phyloP scores from a whole-genome alignment of 2,113 vertebrate genomes.

The Triplophysa siluroides region DNA sequence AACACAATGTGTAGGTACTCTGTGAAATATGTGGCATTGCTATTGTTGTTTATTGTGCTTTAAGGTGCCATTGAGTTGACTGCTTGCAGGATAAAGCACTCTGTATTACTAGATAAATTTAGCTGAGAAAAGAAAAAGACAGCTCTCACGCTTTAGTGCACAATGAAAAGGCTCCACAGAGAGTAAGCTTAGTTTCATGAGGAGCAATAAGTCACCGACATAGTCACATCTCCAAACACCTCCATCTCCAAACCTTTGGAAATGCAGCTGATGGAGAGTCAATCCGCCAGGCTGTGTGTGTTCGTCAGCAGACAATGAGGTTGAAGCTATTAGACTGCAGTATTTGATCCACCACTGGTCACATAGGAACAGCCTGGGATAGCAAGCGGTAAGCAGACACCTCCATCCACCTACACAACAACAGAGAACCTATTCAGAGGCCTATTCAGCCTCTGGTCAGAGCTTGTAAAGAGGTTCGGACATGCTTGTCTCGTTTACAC shows the following conservation, averaged over 20 bases:
- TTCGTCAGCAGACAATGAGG: conserved; percentile 57
- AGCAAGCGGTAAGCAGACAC: conserved; percentile 42
- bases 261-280: conserved; percentile 19
- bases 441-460: neutral
- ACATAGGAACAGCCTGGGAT: conserved; percentile 43
- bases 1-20: neutral
- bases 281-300: conserved; percentile 41
- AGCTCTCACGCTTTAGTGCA: neutral
- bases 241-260: conserved; percentile 15
- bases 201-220: conserved; percentile 1
- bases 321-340: conserved; percentile 15
- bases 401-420: conserved; percentile 32
- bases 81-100: neutral
- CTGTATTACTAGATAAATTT: conserved; percentile 1
- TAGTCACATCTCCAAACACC: conserved; percentile 3
- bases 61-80: neutral
- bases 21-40: neutral
- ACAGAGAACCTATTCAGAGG: neutral
- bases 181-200: neutral
- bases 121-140: conserved; percentile 5
- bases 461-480: neutral
- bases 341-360: conserved; percentile 52
- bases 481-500: neutral
- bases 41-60: neutral
- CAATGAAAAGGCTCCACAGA: neutral